A percentile compares a stretch with the other conserved stretches of the same genome.
Evolutionary conservation across 1,140 invertebrate species (phyloP).

Genomic region (Neodiprion pinetum): DNA sequence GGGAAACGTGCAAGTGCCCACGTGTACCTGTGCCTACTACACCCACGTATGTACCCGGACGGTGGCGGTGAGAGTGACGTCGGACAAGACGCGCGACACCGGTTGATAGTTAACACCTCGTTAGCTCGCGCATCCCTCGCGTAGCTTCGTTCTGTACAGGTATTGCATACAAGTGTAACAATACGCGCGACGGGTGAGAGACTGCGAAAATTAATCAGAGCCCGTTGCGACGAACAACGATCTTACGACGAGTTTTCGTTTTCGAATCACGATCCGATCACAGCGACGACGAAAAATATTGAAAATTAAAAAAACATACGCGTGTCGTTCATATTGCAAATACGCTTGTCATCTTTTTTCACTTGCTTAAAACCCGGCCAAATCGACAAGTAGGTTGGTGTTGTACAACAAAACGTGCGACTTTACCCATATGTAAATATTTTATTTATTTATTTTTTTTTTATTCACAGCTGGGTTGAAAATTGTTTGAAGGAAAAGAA

Average conservation of each 20-base stretch:
- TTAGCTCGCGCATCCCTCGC: not conserved
- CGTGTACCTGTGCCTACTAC: not conserved
- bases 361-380: no score
- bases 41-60: not conserved
- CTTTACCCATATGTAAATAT: no score
- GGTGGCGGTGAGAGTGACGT: not conserved
- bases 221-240: not conserved
- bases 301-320: no score
- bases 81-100: slow-evolving; percentile 1
- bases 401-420: no score
- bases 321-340: no score
- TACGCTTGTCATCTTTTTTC: no score
- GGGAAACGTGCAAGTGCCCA: not conserved
- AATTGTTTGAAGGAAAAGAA: not conserved
- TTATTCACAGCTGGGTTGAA: not conserved
- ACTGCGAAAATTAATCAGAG: no score
- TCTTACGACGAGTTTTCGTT: no score
- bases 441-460: not conserved
- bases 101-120: slow-evolving; percentile 10
- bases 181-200: not conserved
- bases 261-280: no score
- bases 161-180: not conserved
- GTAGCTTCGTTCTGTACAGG: not conserved
- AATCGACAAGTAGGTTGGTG: no score
- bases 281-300: no score